Base-by-base conservation (phyloP, 1,140 invertebrate genomes). In the Chironomus tepperi region DNA sequence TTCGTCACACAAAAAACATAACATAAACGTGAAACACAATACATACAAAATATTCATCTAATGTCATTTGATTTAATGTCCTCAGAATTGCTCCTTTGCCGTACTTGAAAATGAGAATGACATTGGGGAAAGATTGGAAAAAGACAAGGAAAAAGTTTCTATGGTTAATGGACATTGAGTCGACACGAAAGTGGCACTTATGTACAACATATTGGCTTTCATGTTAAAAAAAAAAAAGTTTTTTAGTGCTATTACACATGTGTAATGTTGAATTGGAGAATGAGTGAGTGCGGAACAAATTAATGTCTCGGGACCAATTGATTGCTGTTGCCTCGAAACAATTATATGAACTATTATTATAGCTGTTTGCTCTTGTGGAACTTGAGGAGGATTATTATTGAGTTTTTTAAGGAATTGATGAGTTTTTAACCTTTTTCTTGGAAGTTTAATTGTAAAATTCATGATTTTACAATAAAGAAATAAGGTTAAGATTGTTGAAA, bases 41-140 rank as follows among this genome's bases (percentile, higher is more conserved):
- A 57, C 47, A 57, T 57, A n/a, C 24, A 57, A 57, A 10, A 70
- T 16, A 70, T 18, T 9, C 16, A 5, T 16, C 19, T 70, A 70
- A 70, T 70, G 65, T 70, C 65, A 70, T 70, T 70, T 70, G 65
- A 70, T 70, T 70, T 70, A 70, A 70, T 70, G 65, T 21, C 19
- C 18, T 57, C 47, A n/a, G 24, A 34, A 34, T 34, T 34, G 24
- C 24, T 34, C 24, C 24, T 34, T n/a, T 34, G 24, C 24, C 24
- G 24, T 34, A 34, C 24, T 57, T n/a, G 47, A 12, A 47, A 57
- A 57, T 57, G 47, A n/a, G 47, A 57, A 57, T n/a, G 47, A 34
- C 24, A 34, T 2, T 34, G 24, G 24, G 24, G 24, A 34, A 34
- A 34, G 24, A 34, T 34, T 34, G 24, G 24, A 34, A 34, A 34